These are phyloP conservation scores for Dolomedes plantarius DNA, from an alignment of 2,888 invertebrate genomes.

Conservation along the genomic window DNA sequence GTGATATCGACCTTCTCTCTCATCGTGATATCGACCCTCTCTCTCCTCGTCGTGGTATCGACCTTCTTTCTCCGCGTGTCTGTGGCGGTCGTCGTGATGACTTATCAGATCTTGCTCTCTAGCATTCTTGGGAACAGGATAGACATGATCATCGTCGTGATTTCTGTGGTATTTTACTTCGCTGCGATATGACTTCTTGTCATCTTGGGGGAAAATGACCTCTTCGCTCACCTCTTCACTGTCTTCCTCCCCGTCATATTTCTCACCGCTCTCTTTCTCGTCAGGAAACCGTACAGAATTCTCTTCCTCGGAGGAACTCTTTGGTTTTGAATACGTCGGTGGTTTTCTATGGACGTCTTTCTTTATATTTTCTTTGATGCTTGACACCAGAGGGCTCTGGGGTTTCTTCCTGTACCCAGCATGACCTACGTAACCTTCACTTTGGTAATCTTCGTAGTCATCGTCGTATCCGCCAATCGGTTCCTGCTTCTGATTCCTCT, in stretches of 20 bases:
- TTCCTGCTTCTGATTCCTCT: background rate
- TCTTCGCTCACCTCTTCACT: constrained; percentile 27
- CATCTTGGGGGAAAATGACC: constrained; percentile 28
- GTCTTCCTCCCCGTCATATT: constrained; percentile 16
- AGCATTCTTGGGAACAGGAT: background rate
- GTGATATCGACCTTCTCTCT: too few species aligned
- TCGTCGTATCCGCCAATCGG: constrained; percentile 23
- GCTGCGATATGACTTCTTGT: constrained; percentile 17
- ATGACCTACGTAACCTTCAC: constrained; percentile 53
- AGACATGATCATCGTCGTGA: background rate
- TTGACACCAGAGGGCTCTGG: constrained; percentile 40
- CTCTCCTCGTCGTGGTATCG: too few species aligned
- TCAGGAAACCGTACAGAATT: constrained; percentile 41
- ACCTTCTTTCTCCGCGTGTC: background rate
- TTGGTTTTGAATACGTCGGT: constrained; percentile 42
- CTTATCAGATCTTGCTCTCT: background rate
- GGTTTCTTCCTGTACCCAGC: constrained; percentile 50
- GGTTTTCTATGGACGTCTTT: constrained; percentile 47
- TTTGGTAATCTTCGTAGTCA: constrained; percentile 9
- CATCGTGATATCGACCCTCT: too few species aligned
- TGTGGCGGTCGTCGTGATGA: background rate
- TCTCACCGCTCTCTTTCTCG: background rate
- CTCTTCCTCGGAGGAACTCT: constrained; percentile 8
- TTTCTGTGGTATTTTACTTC: constrained; percentile 19
- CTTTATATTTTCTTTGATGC: constrained; percentile 42